Percentiles rank a stretch among this genome's conserved stretches.
These are phyloP conservation scores for Drosophila koepferae DNA, from an alignment of 2,888 invertebrate genomes.

Conservation along the genomic window DNA sequence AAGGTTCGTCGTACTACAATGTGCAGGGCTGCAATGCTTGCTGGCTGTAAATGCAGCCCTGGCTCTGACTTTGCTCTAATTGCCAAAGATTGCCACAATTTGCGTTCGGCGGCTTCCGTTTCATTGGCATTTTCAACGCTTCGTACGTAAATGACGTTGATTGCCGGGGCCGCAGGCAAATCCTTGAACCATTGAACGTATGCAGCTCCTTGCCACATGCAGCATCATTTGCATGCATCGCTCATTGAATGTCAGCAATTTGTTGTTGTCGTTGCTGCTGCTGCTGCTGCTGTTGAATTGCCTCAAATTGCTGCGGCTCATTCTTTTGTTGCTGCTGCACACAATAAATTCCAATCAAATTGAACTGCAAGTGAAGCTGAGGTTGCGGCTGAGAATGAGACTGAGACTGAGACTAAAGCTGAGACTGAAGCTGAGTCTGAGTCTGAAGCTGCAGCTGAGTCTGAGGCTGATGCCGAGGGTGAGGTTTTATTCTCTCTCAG, in stretches of 20 bases:
- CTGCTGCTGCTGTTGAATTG: constrained; percentile 37
- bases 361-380: constrained; percentile 38
- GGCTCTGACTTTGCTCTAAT: constrained; percentile 42
- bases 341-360: constrained; percentile 80
- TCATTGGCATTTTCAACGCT: constrained; percentile 78
- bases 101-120: constrained; percentile 70
- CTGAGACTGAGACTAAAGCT: neutral
- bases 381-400: neutral
- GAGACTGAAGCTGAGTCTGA: neutral
- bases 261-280: constrained; percentile 45
- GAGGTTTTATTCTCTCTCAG: constrained; percentile 7
- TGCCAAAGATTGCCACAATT: constrained; percentile 53
- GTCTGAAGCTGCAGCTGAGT: neutral
- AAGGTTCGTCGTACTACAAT: neutral
- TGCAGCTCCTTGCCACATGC: constrained; percentile 3
- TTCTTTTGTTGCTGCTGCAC: constrained; percentile 48
- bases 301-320: constrained; percentile 54
- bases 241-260: constrained; percentile 64
- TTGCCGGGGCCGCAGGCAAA: constrained; percentile 59
- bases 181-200: constrained; percentile 15
- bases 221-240: constrained; percentile 67
- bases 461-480: neutral
- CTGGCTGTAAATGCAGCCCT: constrained; percentile 20
- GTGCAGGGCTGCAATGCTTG: constrained; percentile 10
- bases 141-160: constrained; percentile 69